These are phyloP conservation scores for Meghimatium bilineatum DNA, from an alignment of 2,888 invertebrate species.

Conservation along the genomic window DNA sequence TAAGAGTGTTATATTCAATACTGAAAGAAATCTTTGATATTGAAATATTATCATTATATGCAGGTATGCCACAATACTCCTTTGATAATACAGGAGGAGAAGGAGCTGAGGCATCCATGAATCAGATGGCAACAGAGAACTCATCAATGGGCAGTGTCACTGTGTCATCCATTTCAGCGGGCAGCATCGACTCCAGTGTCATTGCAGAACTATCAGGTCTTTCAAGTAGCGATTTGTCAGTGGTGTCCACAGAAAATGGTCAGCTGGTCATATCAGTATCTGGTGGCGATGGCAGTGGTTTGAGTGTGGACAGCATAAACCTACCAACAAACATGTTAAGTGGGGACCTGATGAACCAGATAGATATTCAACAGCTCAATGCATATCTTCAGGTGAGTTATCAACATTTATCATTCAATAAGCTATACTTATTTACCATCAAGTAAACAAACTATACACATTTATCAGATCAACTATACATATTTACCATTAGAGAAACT, in stretches of 20 bases:
- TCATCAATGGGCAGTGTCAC: slow-evolving; percentile 58
- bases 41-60: neutral
- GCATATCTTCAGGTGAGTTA: slow-evolving; percentile 46
- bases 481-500: neutral
- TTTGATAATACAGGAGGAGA: slow-evolving; percentile 54
- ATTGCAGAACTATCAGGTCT: slow-evolving; percentile 48
- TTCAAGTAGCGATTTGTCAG: slow-evolving; percentile 45
- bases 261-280: slow-evolving; percentile 47
- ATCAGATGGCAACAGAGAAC: slow-evolving; percentile 55
- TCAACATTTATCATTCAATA: neutral
- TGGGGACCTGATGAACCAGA: slow-evolving; percentile 49
- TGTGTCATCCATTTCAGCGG: slow-evolving; percentile 46
- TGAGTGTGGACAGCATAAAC: slow-evolving; percentile 50
- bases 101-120: slow-evolving; percentile 45
- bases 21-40: neutral
- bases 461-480: neutral
- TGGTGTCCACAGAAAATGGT: slow-evolving; percentile 48
- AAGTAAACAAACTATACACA: neutral
- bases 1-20: neutral
- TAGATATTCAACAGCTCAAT: slow-evolving; percentile 48
- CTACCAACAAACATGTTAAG: slow-evolving; percentile 47
- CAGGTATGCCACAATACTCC: slow-evolving; percentile 52
- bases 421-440: neutral
- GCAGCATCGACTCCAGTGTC: slow-evolving; percentile 46
- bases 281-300: slow-evolving; percentile 48